Evolutionary conservation across 2,797 vertebrate genomes (phyloP).

Genomic region (Synaphobranchus kaupii): DNA sequence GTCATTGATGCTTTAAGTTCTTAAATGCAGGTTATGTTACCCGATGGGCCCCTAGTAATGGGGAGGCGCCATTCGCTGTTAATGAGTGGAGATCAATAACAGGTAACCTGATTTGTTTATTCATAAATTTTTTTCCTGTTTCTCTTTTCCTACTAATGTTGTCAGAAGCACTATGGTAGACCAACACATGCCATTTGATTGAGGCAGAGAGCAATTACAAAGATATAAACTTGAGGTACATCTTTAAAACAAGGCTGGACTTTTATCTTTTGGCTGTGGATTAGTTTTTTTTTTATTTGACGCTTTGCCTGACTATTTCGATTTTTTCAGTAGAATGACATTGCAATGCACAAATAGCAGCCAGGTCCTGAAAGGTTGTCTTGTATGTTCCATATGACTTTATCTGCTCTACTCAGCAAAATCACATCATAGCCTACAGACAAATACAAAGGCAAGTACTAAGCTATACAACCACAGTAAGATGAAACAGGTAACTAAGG

Average conservation of each 20-base stretch:
- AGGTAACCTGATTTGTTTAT: neutral
- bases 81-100: constrained; percentile 6
- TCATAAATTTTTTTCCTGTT: neutral
- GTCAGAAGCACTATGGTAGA: neutral
- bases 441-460: neutral
- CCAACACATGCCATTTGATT: neutral
- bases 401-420: neutral
- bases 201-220: neutral
- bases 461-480: neutral
- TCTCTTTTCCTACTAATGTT: neutral
- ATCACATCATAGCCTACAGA: neutral
- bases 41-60: neutral
- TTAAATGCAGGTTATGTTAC: constrained; percentile 11
- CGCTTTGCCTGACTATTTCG: neutral
- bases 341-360: neutral
- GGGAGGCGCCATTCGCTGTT: neutral
- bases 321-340: neutral
- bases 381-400: neutral
- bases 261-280: neutral
- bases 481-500: neutral
- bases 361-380: neutral
- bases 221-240: neutral
- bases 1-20: neutral
- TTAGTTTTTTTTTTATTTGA: neutral
- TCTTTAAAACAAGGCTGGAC: neutral